A percentile compares a stretch with the other conserved stretches of the same genome.
Evolutionary conservation across 2,113 vertebrate genomes (phyloP).

Genomic region (Channa maculata): DNA sequence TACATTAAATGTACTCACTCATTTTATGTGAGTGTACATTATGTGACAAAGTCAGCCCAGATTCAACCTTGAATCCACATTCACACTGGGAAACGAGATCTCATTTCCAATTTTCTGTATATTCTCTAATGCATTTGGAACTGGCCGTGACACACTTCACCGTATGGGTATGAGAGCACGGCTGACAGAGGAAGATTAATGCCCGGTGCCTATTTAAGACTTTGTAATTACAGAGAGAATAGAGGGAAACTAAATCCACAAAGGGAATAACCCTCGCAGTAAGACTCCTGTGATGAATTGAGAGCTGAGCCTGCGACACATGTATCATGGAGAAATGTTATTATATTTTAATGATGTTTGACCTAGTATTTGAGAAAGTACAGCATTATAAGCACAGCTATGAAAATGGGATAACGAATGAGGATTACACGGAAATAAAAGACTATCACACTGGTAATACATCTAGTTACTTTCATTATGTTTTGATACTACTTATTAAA

Average conservation of each 20-base stretch:
- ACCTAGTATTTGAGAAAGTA: conserved; percentile 39
- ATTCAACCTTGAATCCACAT: conserved; percentile 48
- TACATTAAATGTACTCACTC: background rate
- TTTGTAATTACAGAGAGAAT: conserved; percentile 68
- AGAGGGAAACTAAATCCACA: conserved; percentile 44
- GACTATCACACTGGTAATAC: conserved; percentile 7
- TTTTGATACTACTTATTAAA: conserved; percentile 21
- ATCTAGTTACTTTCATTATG: conserved; percentile 35
- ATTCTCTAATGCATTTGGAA: conserved; percentile 15
- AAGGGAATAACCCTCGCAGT: conserved; percentile 40
- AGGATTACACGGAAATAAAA: conserved; percentile 42
- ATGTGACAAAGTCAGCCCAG: background rate
- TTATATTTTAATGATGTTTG: conserved; percentile 65
- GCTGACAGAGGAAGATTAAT: conserved; percentile 63
- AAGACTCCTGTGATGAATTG: conserved; percentile 55
- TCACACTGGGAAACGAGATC: background rate
- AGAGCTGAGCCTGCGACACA: conserved; percentile 32
- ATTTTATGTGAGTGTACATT: background rate
- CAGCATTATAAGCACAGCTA: conserved; percentile 24
- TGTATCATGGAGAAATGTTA: conserved; percentile 24
- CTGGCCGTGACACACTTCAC: conserved; percentile 38
- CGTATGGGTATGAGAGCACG: conserved; percentile 6
- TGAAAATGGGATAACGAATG: conserved; percentile 20
- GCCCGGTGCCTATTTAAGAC: conserved; percentile 56
- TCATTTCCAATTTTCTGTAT: conserved; percentile 7